Base-by-base conservation (phyloP, 2,113 vertebrate genomes). In the Agapornis roseicollis region DNA sequence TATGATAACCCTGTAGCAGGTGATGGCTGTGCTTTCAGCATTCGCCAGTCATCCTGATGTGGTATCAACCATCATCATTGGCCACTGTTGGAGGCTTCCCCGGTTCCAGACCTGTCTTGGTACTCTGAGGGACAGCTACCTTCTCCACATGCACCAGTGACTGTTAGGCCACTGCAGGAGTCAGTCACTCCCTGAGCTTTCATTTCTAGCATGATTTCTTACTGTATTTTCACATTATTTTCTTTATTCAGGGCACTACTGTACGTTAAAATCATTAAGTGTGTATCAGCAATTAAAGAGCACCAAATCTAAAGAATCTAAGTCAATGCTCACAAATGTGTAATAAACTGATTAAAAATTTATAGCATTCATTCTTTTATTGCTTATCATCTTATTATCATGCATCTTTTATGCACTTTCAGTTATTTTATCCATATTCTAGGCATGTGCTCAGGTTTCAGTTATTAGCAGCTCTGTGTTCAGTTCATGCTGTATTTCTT, bases 371-470 rank as follows among this genome's bases (percentile, higher is more conserved):
- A 90, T 95, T 93, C 42, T 80, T 84, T 55, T 92, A 81, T 66
- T 77, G 46, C 66, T 85, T 68, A 33, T 71, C 80, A 93, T 93
- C 61, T 79, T 81, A n/a, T 23, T 76, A 20, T 71, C 91, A 89
- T 55, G 18, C 86, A 61, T 91, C 73, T 61, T 52, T 66, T 96
- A 77, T 69, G 53, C 88, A 66, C 49, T 79, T 79, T 74, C 55
- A 78, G 3, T 69, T 89, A 60, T 29, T 89, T 94, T 70, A 33
- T 47, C 56, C 85, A 80, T 77, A 11, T 52, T 68, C 41, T 91
- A 73, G 88, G 65, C 85, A 89, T 61, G 71, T 94, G 82, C 73
- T 94, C 39, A n/a, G 86, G 55, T 84, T 92, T 97, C 88, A 76
- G 39, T 89, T 94, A 31, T 74, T 71, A 84, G 90, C 11, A 18